These are phyloP conservation scores for Gymnocheta viridis DNA, from an alignment of 2,888 invertebrate genomes.

Conservation along the genomic window DNA sequence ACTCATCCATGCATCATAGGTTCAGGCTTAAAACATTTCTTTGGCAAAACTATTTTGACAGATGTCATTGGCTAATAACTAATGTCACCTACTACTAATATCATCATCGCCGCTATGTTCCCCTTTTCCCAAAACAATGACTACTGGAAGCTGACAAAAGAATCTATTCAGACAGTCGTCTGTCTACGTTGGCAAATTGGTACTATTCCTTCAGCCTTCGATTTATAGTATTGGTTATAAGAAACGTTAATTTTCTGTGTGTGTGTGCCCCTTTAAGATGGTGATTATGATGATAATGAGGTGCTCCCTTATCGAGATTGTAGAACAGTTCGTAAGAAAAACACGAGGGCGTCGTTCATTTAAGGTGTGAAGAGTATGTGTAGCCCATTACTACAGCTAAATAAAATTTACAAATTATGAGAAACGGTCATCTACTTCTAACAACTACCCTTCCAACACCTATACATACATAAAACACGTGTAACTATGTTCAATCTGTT, in stretches of 20 bases:
- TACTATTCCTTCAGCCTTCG: conserved; percentile 39
- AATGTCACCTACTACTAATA: conserved; percentile 50
- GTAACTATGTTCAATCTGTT: conserved; percentile 62
- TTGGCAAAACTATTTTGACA: conserved; percentile 58
- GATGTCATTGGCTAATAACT: conserved; percentile 63
- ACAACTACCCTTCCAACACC: conserved; percentile 59
- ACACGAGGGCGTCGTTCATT: conserved; percentile 38
- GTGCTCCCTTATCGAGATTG: conserved; percentile 45
- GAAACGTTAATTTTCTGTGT: conserved; percentile 43
- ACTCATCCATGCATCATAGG: conserved; percentile 61
- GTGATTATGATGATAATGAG: conserved; percentile 44
- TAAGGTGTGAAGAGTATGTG: conserved; percentile 59
- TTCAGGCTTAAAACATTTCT: conserved; percentile 57
- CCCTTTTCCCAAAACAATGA: conserved; percentile 43
- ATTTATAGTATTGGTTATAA: conserved; percentile 52
- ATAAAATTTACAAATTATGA: conserved; percentile 55
- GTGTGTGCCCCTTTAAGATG: conserved; percentile 40
- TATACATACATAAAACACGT: conserved; percentile 58
- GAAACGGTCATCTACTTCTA: conserved; percentile 55
- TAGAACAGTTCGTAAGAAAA: conserved; percentile 56
- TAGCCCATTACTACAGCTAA: conserved; percentile 48
- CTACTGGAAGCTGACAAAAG: conserved; percentile 49
- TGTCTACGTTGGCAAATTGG: conserved; percentile 33
- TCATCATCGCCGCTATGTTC: conserved; percentile 21
- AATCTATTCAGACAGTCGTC: conserved; percentile 10